Percentiles rank a stretch among this genome's conserved stretches.
These are phyloP conservation scores for Pollenia labialis DNA, from an alignment of 2,888 invertebrate species.

Conservation along the genomic window DNA sequence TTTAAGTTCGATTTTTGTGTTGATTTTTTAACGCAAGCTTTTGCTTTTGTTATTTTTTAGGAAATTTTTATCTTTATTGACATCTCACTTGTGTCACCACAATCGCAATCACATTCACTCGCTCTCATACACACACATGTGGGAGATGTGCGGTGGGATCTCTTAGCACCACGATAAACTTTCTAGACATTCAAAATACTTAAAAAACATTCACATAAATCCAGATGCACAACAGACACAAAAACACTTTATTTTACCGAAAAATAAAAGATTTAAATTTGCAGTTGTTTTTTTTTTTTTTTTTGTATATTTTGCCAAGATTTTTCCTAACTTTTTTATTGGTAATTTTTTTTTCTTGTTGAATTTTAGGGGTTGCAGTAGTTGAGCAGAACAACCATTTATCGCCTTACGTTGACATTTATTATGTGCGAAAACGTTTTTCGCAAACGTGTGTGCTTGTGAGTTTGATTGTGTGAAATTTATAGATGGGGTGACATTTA, in stretches of 20 bases:
- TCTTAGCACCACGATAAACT: conserved; percentile 55
- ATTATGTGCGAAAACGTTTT: conserved; percentile 72
- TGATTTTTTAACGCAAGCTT: conserved; percentile 20
- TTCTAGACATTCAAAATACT: conserved; percentile 52
- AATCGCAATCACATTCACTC: conserved; percentile 52
- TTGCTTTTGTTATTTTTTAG: conserved; percentile 14
- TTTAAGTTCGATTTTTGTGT: background rate
- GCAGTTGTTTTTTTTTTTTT: conserved; percentile 48
- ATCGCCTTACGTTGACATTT: conserved; percentile 68
- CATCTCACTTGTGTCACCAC: conserved; percentile 68
- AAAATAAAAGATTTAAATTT: conserved; percentile 39
- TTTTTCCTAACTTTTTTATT: conserved; percentile 58
- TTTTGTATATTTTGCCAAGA: conserved; percentile 41
- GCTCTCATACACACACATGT: conserved; percentile 43
- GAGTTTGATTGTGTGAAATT: conserved; percentile 8
- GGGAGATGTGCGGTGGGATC: conserved; percentile 47
- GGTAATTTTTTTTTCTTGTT: conserved; percentile 38
- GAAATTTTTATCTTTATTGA: conserved; percentile 72
- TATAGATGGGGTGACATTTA: conserved; percentile 56
- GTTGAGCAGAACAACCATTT: conserved; percentile 35
- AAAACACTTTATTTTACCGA: conserved; percentile 28
- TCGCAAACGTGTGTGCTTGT: conserved; percentile 39
- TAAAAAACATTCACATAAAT: background rate
- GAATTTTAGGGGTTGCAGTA: conserved; percentile 54
- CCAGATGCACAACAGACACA: conserved; percentile 12